Evolutionary conservation across 2,113 vertebrate species (phyloP).

Genomic region (Pterocles orientalis): DNA sequence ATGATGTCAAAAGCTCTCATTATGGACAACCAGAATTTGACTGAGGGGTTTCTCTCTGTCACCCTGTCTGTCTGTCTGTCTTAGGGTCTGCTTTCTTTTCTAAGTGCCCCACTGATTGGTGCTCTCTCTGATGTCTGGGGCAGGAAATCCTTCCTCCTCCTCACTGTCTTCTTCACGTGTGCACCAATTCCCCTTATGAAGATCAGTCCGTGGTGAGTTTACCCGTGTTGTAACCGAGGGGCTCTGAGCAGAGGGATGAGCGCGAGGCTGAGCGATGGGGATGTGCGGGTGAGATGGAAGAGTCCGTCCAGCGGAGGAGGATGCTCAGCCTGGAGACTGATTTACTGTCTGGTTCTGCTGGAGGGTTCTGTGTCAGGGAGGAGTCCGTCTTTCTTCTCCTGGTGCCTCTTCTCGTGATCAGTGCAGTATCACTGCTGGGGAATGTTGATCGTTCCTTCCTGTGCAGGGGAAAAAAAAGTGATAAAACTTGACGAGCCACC

Average conservation of each 20-base stretch:
- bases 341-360: neutral
- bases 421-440: rapidly evolving
- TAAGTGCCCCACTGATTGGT: slow-evolving; percentile 94
- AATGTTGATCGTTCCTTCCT: neutral
- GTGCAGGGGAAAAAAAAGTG: neutral
- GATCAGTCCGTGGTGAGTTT: slow-evolving; percentile 92
- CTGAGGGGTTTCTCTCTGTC: neutral
- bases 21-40: neutral
- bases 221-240: neutral
- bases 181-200: slow-evolving; percentile 96
- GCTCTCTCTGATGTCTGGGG: slow-evolving; percentile 97
- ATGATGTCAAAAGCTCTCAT: neutral
- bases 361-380: neutral
- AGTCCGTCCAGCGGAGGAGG: neutral
- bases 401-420: neutral
- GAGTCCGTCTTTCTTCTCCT: neutral
- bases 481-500: neutral
- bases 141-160: slow-evolving; percentile 95
- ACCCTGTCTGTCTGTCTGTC: neutral
- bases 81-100: slow-evolving; percentile 93
- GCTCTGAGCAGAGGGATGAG: neutral
- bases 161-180: slow-evolving; percentile 96
- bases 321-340: neutral
- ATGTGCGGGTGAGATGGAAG: neutral
- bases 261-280: rapidly evolving